Percentiles rank a stretch among this genome's conserved stretches.
These are phyloP conservation scores for Caligus rogercresseyi DNA, from an alignment of 1,140 invertebrate species.

Conservation along the genomic window DNA sequence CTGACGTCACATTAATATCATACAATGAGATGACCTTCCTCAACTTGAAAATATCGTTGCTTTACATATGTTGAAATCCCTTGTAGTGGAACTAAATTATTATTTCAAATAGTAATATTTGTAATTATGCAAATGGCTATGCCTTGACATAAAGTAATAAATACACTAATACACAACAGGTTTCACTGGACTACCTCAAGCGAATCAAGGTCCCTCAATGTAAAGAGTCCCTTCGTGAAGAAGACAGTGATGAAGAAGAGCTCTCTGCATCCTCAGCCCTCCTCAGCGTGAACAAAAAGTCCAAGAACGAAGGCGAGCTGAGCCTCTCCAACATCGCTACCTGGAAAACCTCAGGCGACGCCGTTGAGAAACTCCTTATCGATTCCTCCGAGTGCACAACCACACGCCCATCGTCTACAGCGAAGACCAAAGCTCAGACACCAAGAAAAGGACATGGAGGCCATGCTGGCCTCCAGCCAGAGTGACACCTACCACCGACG, in stretches of 20 bases:
- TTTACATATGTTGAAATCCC: too few relatives aligned
- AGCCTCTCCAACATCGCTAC: slow-evolving; percentile 8
- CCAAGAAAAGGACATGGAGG: slow-evolving; percentile 50
- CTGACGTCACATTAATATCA: too few relatives aligned
- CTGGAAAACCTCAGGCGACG: background rate
- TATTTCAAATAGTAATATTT: too few relatives aligned
- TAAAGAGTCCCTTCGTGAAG: background rate
- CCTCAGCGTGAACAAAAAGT: background rate
- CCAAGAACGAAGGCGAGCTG: slow-evolving; percentile 12
- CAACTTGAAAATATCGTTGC: too few relatives aligned
- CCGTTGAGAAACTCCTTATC: background rate
- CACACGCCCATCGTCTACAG: slow-evolving; percentile 81
- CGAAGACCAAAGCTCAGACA: slow-evolving; percentile 58
- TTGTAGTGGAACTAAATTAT: too few relatives aligned
- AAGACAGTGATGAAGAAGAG: background rate
- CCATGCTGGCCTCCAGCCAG: slow-evolving; percentile 62
- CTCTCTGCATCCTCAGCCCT: background rate
- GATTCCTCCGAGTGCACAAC: slow-evolving; percentile 36
- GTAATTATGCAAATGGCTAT: too few relatives aligned
- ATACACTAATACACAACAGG: too few relatives aligned
- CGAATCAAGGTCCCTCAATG: background rate
- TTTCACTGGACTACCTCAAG: background rate
- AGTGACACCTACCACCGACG: slow-evolving; percentile 76
- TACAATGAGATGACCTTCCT: too few relatives aligned
- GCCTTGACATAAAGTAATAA: too few relatives aligned